Percentiles rank a stretch among this genome's conserved stretches.
Evolutionary conservation across 2,888 invertebrate genomes (phyloP).

Genomic region (Caenorhabditis macrosperma): DNA sequence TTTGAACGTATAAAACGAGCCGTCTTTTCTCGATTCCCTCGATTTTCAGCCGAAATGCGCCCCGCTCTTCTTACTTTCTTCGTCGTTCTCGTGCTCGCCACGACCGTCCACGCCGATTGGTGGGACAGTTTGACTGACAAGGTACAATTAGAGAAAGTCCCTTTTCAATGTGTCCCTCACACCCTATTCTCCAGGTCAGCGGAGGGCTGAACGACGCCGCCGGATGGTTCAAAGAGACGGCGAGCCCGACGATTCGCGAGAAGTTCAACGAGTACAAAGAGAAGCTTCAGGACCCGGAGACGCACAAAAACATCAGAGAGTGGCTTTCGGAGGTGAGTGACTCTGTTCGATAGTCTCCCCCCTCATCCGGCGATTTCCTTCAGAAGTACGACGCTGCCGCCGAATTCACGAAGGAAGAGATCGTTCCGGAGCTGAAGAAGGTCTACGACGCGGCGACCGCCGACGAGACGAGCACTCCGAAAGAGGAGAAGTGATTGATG

Average conservation of each 20-base stretch:
- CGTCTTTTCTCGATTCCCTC: neutral
- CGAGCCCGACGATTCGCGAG: conserved; percentile 64
- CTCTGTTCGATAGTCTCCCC: too few species aligned
- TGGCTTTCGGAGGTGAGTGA: conserved; percentile 63
- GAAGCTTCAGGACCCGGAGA: conserved; percentile 71
- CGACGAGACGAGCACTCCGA: conserved; percentile 10
- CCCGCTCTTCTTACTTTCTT: conserved; percentile 1
- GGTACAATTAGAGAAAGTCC: conserved; percentile 14
- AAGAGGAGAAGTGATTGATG: neutral
- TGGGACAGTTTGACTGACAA: conserved; percentile 68
- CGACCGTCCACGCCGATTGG: conserved; percentile 67
- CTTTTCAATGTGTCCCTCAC: too few species aligned
- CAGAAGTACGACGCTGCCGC: conserved; percentile 63
- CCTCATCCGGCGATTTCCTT: neutral
- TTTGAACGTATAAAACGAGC: neutral
- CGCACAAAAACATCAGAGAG: conserved; percentile 66
- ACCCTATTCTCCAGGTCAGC: conserved; percentile 40
- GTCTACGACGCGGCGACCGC: conserved; percentile 74
- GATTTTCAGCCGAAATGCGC: too few species aligned
- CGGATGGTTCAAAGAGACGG: conserved; percentile 70
- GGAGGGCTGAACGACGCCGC: conserved; percentile 60
- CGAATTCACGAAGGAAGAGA: conserved; percentile 75
- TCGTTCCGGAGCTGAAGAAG: conserved; percentile 77
- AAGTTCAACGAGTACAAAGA: conserved; percentile 72
- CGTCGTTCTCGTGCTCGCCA: conserved; percentile 16